Evolutionary conservation across 2,888 invertebrate genomes (phyloP).

Genomic region (Chironomus tentans): DNA sequence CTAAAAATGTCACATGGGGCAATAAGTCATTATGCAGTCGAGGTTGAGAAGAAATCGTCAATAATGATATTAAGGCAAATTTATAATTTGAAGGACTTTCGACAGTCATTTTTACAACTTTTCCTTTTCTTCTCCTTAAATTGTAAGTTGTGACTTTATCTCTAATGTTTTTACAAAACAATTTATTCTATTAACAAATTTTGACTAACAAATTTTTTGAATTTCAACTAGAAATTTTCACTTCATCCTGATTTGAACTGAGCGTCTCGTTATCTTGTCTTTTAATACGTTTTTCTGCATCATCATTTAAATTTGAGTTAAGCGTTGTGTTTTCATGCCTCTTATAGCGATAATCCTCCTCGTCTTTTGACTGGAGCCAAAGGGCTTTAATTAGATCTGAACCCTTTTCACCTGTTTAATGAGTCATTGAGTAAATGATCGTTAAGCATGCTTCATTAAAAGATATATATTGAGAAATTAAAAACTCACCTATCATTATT

Average conservation of each 20-base stretch:
- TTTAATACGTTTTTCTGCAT: constrained; percentile 7
- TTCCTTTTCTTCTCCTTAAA: no score
- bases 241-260: neutral
- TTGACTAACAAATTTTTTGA: neutral
- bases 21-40: no score
- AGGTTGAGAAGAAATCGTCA: no score
- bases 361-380: constrained; percentile 45
- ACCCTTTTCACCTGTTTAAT: constrained; percentile 53
- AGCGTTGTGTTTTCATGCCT: neutral
- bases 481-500: constrained; percentile 61
- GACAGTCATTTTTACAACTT: no score
- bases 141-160: neutral
- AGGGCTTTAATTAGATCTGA: constrained; percentile 69
- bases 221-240: neutral
- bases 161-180: neutral
- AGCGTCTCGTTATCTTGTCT: neutral
- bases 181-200: neutral
- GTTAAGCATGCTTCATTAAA: neutral
- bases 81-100: no score
- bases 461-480: no score
- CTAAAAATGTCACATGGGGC: no score
- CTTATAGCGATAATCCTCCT: constrained; percentile 13
- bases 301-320: constrained; percentile 17
- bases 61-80: no score
- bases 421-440: neutral